phyloP scores from a whole-genome alignment of 2,113 vertebrate species.

The Castor canadensis region DNA sequence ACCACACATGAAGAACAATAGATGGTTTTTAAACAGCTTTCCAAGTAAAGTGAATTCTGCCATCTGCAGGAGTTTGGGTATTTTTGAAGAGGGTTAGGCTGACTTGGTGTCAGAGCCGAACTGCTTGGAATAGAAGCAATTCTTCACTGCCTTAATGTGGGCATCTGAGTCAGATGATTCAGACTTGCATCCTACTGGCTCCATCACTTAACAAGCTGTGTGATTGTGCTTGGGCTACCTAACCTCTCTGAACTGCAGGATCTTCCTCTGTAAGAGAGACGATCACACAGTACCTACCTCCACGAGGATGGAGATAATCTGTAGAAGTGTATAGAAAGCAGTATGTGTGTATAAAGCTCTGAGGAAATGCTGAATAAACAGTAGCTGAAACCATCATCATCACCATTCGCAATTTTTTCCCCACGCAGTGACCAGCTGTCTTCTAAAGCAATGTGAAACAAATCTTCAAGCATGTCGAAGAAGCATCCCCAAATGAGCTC shows the following conservation, averaged over 20 bases:
- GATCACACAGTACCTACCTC: not conserved
- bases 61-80: not conserved
- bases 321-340: not conserved
- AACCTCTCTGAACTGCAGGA: not conserved
- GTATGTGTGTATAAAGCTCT: not conserved
- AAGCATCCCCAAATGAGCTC: not conserved
- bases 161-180: not conserved
- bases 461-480: not conserved
- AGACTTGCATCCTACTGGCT: not conserved
- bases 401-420: not conserved
- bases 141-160: not conserved
- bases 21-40: not conserved
- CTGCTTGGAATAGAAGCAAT: not conserved
- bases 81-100: not conserved
- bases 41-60: not conserved
- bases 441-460: not conserved
- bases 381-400: not conserved
- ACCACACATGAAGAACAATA: not conserved
- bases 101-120: not conserved
- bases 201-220: not conserved
- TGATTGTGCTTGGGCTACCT: not conserved
- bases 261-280: not conserved
- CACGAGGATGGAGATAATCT: not conserved
- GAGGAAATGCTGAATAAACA: not conserved
- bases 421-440: not conserved